Percentiles rank a stretch among this genome's conserved stretches.
Evolutionary conservation across 1,140 invertebrate genomes (phyloP).

Genomic region (Pararge aegeria): DNA sequence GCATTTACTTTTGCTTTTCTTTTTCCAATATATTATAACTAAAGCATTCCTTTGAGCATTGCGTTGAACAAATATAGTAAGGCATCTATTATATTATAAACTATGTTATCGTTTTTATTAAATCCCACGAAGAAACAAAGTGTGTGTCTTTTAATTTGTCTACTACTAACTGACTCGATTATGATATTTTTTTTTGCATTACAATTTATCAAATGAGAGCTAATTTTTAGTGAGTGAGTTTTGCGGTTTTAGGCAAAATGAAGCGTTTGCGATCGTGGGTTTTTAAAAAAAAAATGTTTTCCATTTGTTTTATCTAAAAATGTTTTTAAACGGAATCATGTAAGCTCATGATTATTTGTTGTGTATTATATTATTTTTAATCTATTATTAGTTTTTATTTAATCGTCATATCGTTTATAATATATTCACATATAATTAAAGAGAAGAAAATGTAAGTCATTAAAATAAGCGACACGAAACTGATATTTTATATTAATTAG

Average conservation of each 20-base stretch:
- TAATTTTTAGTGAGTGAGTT: too few species aligned
- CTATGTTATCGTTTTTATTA: too few species aligned
- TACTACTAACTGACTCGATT: too few species aligned
- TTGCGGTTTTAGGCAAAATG: too few species aligned
- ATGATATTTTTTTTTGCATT: too few species aligned
- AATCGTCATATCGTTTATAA: background rate
- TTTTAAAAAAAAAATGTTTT: background rate
- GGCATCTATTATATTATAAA: background rate
- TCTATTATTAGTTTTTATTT: background rate
- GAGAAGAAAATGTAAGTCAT: background rate
- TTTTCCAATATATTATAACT: too few species aligned
- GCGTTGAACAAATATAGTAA: too few species aligned
- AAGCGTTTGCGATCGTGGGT: background rate
- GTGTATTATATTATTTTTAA: background rate
- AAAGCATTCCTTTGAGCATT: background rate
- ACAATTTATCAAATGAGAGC: too few species aligned
- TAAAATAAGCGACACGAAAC: background rate
- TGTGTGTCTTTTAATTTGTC: background rate
- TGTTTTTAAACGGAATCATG: background rate
- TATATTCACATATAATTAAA: background rate
- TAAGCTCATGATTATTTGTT: background rate
- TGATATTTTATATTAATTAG: conserved; percentile 1
- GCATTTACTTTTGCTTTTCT: too few species aligned
- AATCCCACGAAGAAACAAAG: background rate
- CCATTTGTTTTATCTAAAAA: background rate